Evolutionary conservation across 1,140 invertebrate genomes (phyloP), one percentile per base, ranked within the genome.

Genomic region (Protaetia brevitarsis): DNA sequence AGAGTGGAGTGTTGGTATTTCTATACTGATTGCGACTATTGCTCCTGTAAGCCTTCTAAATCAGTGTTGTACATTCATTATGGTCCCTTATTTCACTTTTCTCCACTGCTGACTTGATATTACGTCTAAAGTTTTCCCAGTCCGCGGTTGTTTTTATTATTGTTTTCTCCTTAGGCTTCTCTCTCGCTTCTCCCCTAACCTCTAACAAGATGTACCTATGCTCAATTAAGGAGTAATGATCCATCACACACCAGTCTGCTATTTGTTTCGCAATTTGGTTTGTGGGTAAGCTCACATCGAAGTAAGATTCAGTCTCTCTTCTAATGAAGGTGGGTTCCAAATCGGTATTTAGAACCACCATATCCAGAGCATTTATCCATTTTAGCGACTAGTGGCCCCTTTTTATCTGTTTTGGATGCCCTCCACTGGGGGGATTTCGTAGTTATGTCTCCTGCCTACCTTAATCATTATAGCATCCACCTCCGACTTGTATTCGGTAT

Each of bases 391-490:
- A 58, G 11, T 36, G n/a, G 19, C 3, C 64, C 64, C 10, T 31
- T 36, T 8, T 13, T 10, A 26, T 66, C 59, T 2, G 59, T 41
- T 3, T 8, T 27, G 11, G 64, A 57, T 34, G 64, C 30, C 2
- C 41, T 37, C 67, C 67, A 68, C 7, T 61, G 3, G 3, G 13
- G n/a, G 23, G 51, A 68, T 45, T 66, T 66, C 1, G 67, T 41
- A 19, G 65, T 68, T 10, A 68, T 23, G 29, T 68, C 11, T 62
- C n/a, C 19, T 19, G 21, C 16, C 21, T 51, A 51, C 21, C n/a
- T 51, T 51, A 11, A 16, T 16, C 45, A 51, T 51, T 51, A 51
- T 51, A 16, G n/a, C 21, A 51, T 51, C 45, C n/a, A 51, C 45
- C 21, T 51, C 45, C 21, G 10, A 8, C 21, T 51, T 51, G 45